Conservation (phyloP, 2,888 invertebrate species). For the Cyaniris semiargus region DNA sequence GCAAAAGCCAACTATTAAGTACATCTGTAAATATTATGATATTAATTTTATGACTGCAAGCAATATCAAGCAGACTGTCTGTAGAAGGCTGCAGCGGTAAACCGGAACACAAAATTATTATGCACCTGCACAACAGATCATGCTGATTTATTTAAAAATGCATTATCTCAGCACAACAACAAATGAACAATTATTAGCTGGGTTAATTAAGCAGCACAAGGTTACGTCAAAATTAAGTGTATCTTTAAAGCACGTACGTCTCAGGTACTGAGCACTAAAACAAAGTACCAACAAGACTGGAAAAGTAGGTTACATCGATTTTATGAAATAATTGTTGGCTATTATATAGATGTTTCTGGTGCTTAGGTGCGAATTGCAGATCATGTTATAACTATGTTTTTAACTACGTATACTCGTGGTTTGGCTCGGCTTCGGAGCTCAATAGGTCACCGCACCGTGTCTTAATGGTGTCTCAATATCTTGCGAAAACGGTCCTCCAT, state of each 20-base stretch:
- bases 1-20: too few relatives aligned
- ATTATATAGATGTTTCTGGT: neutral
- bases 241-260: neutral
- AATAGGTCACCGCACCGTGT: neutral
- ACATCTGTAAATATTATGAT: too few relatives aligned
- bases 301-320: conserved; percentile 10
- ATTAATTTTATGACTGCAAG: too few relatives aligned
- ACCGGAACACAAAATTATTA: neutral
- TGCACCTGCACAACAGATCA: neutral
- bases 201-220: conserved; percentile 1
- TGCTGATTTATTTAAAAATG: neutral
- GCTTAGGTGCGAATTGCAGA: neutral
- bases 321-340: neutral
- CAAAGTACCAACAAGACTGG: neutral
- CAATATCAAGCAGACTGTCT: too few relatives aligned
- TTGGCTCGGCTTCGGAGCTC: neutral
- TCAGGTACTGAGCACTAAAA: neutral
- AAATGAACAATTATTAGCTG: neutral
- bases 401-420: neutral
- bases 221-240: neutral
- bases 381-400: neutral
- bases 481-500: neutral
- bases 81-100: neutral
- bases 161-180: neutral
- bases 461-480: neutral